Evolutionary conservation across 2,797 vertebrate species (phyloP), one percentile per base, ranked within the genome.

Genomic region (Galaxias olidus): DNA sequence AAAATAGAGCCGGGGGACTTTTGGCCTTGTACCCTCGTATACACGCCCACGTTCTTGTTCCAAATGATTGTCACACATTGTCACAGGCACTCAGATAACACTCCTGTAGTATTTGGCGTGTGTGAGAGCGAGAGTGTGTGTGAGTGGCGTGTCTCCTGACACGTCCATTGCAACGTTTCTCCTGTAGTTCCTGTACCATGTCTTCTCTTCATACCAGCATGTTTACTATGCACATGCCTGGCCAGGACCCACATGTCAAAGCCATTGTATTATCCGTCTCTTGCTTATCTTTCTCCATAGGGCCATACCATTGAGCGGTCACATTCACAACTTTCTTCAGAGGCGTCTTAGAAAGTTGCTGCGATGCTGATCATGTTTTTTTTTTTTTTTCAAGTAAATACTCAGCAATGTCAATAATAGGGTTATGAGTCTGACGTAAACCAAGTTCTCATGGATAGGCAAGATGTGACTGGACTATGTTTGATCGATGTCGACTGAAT

Each of bases 41-140:
- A 81, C 67, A 73, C 44, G 10, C 68, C 77, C 61, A 52, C 61
- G 63, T 50, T 67, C 56, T 72, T 68, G 59, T 77, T 74, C 64
- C 55, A 47, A 72, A 59, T 61, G 59, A 71, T 73, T 83, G 81
- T 84, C 77, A 72, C 77, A 80, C 81, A 72, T 78, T 82, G 83
- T 85, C 68, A 80, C 79, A 71, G 72, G 67, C 65, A 74, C 30
- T 81, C 72, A 66, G 63, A 18, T 80, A 77, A 73, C 65, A 70
- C 68, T 84, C 81, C 76, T 79, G 52, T 71, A 62, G 73, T 70
- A 66, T 76, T 74, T 61, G 1, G 51, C 19, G 51, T 19, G 10
- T 19, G 51, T 53, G 51, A 18, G 58, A 44, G 67, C 7, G 64
- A 49, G 43, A 66, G 44, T 69, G 11, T 47, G 66, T 63, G 1